Percentiles rank a stretch among this genome's conserved stretches.
phyloP scores from a whole-genome alignment of 1,140 invertebrate species.

The Drosophila santomea region DNA sequence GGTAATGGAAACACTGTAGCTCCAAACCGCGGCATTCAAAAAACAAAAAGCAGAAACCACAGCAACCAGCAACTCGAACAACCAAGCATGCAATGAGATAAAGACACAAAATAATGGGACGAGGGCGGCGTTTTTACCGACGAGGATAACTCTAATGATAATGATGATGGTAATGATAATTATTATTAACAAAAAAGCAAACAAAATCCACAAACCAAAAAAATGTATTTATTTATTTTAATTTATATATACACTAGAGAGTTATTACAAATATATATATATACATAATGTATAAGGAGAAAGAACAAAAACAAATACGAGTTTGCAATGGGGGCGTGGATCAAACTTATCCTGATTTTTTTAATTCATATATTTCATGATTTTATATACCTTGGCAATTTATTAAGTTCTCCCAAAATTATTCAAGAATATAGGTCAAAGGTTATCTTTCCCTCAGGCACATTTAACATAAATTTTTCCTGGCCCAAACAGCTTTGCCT shows the following conservation, averaged over 20 bases:
- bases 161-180: constrained; percentile 66
- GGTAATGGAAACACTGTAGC: constrained; percentile 49
- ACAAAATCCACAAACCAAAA: constrained; percentile 60
- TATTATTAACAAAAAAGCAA: constrained; percentile 37
- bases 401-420: no score
- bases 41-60: not conserved
- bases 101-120: constrained; percentile 53
- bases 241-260: constrained; percentile 83
- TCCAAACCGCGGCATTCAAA: constrained; percentile 48
- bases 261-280: constrained; percentile 81
- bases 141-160: constrained; percentile 68
- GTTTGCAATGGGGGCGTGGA: constrained; percentile 1
- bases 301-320: constrained; percentile 28
- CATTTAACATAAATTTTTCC: constrained; percentile 37
- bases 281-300: constrained; percentile 78
- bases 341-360: no score
- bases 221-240: constrained; percentile 83
- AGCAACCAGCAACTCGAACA: constrained; percentile 65
- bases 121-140: constrained; percentile 69
- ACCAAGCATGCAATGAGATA: constrained; percentile 71
- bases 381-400: no score
- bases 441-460: constrained; percentile 5
- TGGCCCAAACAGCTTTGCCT: constrained; percentile 33
- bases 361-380: no score
- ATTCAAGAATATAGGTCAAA: not conserved